Evolutionary conservation across 2,113 vertebrate species (phyloP), one percentile per base, ranked within the genome.

Genomic region (Triplophysa dalaica): DNA sequence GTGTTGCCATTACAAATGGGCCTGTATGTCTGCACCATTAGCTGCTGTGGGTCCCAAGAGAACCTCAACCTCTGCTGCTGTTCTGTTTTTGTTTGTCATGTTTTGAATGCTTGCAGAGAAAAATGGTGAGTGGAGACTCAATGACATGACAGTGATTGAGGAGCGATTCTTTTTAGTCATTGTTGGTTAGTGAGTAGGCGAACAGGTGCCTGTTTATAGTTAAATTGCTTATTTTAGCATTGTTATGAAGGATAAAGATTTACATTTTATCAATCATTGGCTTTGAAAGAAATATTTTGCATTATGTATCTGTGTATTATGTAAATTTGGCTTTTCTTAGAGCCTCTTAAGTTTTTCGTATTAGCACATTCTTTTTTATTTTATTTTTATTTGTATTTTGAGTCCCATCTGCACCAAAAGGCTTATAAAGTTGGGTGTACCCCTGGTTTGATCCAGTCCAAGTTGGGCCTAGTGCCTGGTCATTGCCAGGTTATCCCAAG

Each of bases 401-500:
- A 50, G 12, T 54, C 45, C 19, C n/a, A 12, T 78, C 50, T 26
- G 22, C 38, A 67, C 41, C 45, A 43, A 29, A 17, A 52, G 12
- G 41, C 66, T 70, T 22, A 61, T 3, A 63, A 21, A 72, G 10
- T 54, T 65, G 82, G 84, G 87, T 86, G 85, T 83, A 0, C 4
- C 24, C 21, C 52, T 16, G 84, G 2, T 0, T 2, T 56, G 90
- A 92, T 84, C 14, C 82, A 22, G 89, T 88, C 1, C 77, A n/a
- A 86, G 88, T 90, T 87, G 33, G 84, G 87, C 21, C 83, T 16
- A 87, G 88, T 93, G 87, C 93, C 93, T 92, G 86, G 84, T 93
- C 92, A 92, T 92, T 94, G 91, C 92, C 93, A 94, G 94, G 93
- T 93, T 94, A 93, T 92, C 94, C 92, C 93, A 85, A 62, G 93